phyloP scores from a whole-genome alignment of 1,140 invertebrate genomes.

The Caenorhabditis brenneri region DNA sequence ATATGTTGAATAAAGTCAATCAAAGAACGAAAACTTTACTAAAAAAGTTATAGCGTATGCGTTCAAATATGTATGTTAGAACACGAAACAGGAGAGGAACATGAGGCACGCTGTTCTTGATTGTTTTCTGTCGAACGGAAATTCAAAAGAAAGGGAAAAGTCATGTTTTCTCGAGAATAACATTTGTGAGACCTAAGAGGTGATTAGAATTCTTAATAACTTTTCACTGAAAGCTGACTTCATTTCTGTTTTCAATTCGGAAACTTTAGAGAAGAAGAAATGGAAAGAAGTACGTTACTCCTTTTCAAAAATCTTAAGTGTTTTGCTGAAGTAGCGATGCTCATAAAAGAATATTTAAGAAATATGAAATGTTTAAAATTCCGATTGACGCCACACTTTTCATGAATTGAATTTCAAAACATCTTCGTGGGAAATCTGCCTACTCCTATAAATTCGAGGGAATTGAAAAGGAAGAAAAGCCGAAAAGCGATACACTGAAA shows the following conservation, averaged over 20 bases:
- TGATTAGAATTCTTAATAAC: no score
- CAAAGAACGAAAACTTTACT: no score
- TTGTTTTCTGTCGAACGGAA: constrained; percentile 13
- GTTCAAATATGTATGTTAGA: no score
- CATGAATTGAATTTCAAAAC: neutral
- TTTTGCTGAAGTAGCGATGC: neutral
- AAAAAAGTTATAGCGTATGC: no score
- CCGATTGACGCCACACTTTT: no score
- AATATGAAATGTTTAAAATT: neutral
- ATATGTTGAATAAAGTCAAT: no score
- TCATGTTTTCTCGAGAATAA: neutral
- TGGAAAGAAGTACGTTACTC: neutral
- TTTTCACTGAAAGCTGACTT: neutral
- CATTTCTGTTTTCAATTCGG: neutral
- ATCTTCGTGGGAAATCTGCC: neutral
- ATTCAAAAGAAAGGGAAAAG: neutral
- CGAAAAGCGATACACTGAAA: neutral
- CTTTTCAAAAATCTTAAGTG: constrained; percentile 3
- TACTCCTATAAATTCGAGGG: no score
- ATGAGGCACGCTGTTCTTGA: neutral
- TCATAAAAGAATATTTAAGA: neutral
- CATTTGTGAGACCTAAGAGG: no score
- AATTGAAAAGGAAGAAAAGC: neutral
- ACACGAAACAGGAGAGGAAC: neutral
- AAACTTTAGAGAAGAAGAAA: neutral